phyloP scores from a whole-genome alignment of 2,888 invertebrate species.

The Opisthograptis luteolata region DNA sequence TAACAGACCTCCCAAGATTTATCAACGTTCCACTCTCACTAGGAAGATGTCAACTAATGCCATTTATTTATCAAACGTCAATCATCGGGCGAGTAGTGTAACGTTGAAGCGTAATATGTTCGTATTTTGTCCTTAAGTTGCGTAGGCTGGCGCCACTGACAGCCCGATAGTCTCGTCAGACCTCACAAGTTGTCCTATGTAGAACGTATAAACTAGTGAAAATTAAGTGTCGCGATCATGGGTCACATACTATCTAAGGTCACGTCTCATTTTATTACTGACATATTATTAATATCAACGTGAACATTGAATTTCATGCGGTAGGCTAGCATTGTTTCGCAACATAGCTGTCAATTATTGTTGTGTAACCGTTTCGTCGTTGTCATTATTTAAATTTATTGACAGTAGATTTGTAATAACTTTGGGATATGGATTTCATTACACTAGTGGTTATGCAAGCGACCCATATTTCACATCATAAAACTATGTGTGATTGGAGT shows the following conservation, averaged over 20 bases:
- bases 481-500: too few species aligned
- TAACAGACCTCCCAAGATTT: slow-evolving; percentile 61
- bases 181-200: slow-evolving; percentile 76
- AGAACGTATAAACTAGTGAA: slow-evolving; percentile 78
- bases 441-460: background rate
- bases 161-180: slow-evolving; percentile 54
- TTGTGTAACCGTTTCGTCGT: slow-evolving; percentile 32
- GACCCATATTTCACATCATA: too few species aligned
- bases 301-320: slow-evolving; percentile 75
- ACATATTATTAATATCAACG: slow-evolving; percentile 77
- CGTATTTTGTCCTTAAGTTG: slow-evolving; percentile 48
- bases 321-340: slow-evolving; percentile 65
- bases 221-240: slow-evolving; percentile 76
- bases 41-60: slow-evolving; percentile 65
- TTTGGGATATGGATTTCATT: background rate
- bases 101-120: slow-evolving; percentile 48
- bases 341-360: slow-evolving; percentile 43
- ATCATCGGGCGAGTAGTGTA: slow-evolving; percentile 52
- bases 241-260: slow-evolving; percentile 75
- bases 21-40: slow-evolving; percentile 60
- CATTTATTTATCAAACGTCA: slow-evolving; percentile 71
- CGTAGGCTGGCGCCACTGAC: slow-evolving; percentile 62
- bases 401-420: background rate
- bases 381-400: slow-evolving; percentile 16
- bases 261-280: slow-evolving; percentile 78